Percentiles rank a stretch among this genome's conserved stretches.
Evolutionary conservation across 23 tunicate genomes (phyloP).

Genomic region (Halocynthia roretzi): DNA sequence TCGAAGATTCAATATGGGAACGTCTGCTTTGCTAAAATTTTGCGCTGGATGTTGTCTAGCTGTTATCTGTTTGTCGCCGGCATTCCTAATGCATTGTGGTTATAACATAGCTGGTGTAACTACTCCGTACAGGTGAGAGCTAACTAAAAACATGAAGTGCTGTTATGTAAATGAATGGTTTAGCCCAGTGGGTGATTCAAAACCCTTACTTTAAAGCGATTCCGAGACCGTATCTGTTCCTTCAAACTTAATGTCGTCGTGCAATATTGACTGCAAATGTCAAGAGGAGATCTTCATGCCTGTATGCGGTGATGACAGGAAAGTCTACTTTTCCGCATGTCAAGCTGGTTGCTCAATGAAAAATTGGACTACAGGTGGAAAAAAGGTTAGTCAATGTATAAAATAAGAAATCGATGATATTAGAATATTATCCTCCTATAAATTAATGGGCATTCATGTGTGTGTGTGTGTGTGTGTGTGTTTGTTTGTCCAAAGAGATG

Average conservation of each 20-base stretch:
- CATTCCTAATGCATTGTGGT: constrained; percentile 27
- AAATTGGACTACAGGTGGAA: too few species aligned
- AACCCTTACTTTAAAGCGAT: too few species aligned
- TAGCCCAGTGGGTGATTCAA: too few species aligned
- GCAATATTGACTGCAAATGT: constrained; percentile 56
- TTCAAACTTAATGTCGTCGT: constrained; percentile 5
- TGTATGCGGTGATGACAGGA: constrained; percentile 60
- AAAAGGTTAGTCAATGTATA: too few species aligned
- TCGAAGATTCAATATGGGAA: constrained; percentile 50
- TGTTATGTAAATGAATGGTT: too few species aligned
- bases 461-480: too few species aligned
- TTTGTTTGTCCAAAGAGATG: too few species aligned
- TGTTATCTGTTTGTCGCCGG: constrained; percentile 29
- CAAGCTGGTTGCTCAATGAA: constrained; percentile 46
- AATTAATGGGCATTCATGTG: too few species aligned
- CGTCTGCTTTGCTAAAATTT: constrained; percentile 38
- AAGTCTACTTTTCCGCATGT: constrained; percentile 66
- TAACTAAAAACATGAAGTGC: too few species aligned
- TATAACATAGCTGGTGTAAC: constrained; percentile 62
- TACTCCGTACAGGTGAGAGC: constrained; percentile 22
- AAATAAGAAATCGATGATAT: too few species aligned
- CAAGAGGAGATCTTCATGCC: constrained; percentile 58
- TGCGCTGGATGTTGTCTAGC: constrained; percentile 30
- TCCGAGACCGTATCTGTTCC: too few species aligned
- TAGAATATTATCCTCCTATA: too few species aligned